Evolutionary conservation across 2,797 vertebrate species (phyloP), one percentile per base, ranked within the genome.

Genomic region (Acanthurus lineatus): DNA sequence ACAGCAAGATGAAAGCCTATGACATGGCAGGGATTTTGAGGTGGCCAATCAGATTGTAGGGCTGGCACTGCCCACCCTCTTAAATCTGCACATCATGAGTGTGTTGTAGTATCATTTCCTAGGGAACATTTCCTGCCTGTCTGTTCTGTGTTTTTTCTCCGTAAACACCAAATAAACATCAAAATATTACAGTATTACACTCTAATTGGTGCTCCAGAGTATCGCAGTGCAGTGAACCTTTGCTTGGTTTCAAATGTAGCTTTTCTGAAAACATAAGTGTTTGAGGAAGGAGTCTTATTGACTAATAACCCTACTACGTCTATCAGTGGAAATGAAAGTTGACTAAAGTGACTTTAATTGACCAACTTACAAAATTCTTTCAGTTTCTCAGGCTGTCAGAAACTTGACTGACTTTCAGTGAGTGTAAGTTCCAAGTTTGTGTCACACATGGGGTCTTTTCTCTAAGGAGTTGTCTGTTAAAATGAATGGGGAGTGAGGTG

Each of bases 131-230:
- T 35, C 32, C 6, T 35, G 6, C 32, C 32, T 35, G 32, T 35
- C 17, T 60, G 16, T 66, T 10, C 51, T 61, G 35, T 71, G 58
- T 54, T 49, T 44, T 44, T 44, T 77, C 54, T 76, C 22, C 73
- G 61, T 68, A 76, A 76, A 69, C 53, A n/a, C 76, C 25, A 69
- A 69, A 70, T 64, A 59, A 81, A 77, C 49, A 81, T 72, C 58
- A 69, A 57, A 59, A 80, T 52, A 22, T 68, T 52, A 75, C 42
- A 49, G 71, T 72, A 77, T 72, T 64, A 48, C 69, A 60, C 58
- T 77, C 59, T 81, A 85, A 87, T 83, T 74, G 54, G 74, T 77
- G 62, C 65, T 61, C 45, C 15, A 5, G 65, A 15, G n/a, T 6
- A 59, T 69, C 54, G 60, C 56, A 45, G 48, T 65, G 69, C 28